Base-by-base conservation (phyloP, 37 sponge, comb jelly and placozoan genomes). In the Beroe ovata region DNA sequence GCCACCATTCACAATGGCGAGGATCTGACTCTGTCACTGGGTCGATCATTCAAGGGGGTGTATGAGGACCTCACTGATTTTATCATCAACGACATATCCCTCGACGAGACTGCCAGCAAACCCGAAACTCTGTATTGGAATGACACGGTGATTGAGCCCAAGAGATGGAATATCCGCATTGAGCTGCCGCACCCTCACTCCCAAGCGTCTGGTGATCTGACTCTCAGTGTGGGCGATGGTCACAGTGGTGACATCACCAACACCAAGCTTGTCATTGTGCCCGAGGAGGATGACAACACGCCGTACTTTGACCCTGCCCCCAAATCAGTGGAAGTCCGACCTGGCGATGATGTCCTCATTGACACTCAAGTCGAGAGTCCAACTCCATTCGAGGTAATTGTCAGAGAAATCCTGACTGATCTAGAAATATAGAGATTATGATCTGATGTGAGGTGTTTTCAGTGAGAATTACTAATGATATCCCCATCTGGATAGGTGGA, bases 291-390 rank as follows among this genome's bases (percentile, higher is more conserved):
- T 77, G 71, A 34, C 4, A 18, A 40, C 26, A 8, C 84, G 8
- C 84, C 84, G 1, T 77, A 21, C 84, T 77, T 77, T 36, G 84
- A 77, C 28, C 84, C 84, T 4, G 54, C 47, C 1, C 84, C 84
- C 8, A 19, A 30, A 20, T 30, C 26, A 21, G 38, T 77, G 4
- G 38, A 77, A 35, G 16, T 28, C 4, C 21, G 41, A 1, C 54
- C 84, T 19, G 38, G 33, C 28, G 33, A 42, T 1, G 47, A 77
- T n/a, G 47, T 42, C 28, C 3, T 77, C 28, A 30, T 77, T 23
- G 28, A 42, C 1, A 77, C 84, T 40, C 6, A 35, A 77, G 84
- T 40, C 28, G 6, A 35, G 47, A 54, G 84, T 26, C n/a, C 84
- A 6, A 39, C 29, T 36, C 54, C 42, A 16, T 47, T 47, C 6